A percentile compares a stretch with the other conserved stretches of the same genome.
phyloP scores from a whole-genome alignment of 1,140 invertebrate genomes.

The Telenomus remus region DNA sequence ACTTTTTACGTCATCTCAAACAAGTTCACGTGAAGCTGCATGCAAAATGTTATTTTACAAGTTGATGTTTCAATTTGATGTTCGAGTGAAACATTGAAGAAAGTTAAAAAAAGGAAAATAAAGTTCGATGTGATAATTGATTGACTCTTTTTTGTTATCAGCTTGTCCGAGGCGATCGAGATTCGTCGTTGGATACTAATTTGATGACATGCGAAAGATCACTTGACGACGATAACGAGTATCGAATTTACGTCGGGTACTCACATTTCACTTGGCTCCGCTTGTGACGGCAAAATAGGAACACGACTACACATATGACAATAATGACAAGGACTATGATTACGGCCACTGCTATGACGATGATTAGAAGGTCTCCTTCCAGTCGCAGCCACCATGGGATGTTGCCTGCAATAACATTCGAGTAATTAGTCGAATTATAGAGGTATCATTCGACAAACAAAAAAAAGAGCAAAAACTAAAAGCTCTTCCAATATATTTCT shows the following conservation, averaged over 20 bases:
- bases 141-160: too few relatives aligned
- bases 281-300: constrained; percentile 86
- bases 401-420: constrained; percentile 75
- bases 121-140: too few relatives aligned
- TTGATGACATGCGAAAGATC: constrained; percentile 29
- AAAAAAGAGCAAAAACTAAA: too few relatives aligned
- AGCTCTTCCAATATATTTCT: too few relatives aligned
- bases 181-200: not conserved
- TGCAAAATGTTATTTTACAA: too few relatives aligned
- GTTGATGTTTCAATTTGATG: too few relatives aligned
- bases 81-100: too few relatives aligned
- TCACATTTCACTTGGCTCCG: constrained; percentile 90
- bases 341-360: constrained; percentile 84
- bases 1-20: too few relatives aligned
- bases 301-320: constrained; percentile 88
- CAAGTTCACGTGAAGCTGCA: too few relatives aligned
- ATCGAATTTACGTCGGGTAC: constrained; percentile 68
- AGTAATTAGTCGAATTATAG: constrained; percentile 40
- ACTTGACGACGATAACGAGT: constrained; percentile 27
- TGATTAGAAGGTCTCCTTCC: constrained; percentile 84
- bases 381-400: constrained; percentile 85
- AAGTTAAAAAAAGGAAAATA: too few relatives aligned
- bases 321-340: constrained; percentile 85
- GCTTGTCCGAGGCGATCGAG: not conserved
- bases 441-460: not conserved